These are phyloP conservation scores for Tiliqua scincoides DNA, from an alignment of 2,113 vertebrate species.

Conservation along the genomic window DNA sequence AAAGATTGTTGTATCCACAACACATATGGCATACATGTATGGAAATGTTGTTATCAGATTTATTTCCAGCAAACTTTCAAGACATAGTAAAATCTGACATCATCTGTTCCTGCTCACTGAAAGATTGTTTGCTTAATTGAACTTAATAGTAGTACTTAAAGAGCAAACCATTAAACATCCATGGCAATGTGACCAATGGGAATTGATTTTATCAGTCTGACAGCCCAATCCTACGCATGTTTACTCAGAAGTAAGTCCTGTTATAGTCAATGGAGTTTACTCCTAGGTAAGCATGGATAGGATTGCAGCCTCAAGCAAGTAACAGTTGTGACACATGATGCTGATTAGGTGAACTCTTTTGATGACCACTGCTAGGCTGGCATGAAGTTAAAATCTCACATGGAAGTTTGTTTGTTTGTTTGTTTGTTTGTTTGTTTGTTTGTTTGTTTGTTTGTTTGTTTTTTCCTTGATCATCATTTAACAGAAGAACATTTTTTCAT, in stretches of 20 bases:
- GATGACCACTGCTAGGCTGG: background rate
- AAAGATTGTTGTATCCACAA: too few relatives aligned
- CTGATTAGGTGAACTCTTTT: background rate
- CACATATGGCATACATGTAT: background rate
- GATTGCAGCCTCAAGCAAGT: background rate
- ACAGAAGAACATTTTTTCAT: background rate
- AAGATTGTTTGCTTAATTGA: constrained; percentile 21
- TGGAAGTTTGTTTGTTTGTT: background rate
- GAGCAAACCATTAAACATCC: background rate
- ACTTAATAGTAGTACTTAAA: constrained; percentile 7
- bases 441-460: background rate
- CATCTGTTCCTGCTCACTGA: background rate
- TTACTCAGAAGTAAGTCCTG: too few relatives aligned
- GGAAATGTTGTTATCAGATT: background rate
- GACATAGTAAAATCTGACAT: background rate
- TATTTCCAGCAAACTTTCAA: background rate
- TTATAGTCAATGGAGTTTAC: too few relatives aligned
- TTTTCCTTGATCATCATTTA: background rate
- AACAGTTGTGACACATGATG: background rate
- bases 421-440: background rate
- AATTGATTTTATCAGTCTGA: constrained; percentile 7
- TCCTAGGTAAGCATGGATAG: too few relatives aligned
- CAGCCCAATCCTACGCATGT: too few relatives aligned
- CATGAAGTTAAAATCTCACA: background rate
- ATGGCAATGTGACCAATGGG: background rate